A percentile compares a stretch with the other conserved stretches of the same genome.
Conservation (phyloP, 2,797 vertebrate genomes). For the Pagetopsis macropterus region DNA sequence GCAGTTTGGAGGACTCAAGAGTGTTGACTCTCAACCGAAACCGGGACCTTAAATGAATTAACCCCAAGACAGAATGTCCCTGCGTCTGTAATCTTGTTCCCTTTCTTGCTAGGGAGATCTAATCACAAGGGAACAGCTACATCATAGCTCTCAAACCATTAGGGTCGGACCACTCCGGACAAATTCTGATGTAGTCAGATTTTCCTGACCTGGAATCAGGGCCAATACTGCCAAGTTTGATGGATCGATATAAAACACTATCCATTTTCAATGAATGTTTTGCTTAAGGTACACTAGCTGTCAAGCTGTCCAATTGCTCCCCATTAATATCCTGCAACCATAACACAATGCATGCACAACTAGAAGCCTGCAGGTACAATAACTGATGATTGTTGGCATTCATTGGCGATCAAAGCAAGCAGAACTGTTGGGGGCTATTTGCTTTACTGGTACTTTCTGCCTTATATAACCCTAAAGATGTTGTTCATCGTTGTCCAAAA, state of each 20-base stretch:
- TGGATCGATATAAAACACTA: slow-evolving; percentile 17
- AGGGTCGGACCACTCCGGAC: background rate
- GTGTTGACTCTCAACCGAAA: slow-evolving; percentile 45
- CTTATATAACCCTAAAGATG: background rate
- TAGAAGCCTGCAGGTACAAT: slow-evolving; percentile 6
- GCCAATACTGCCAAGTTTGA: slow-evolving; percentile 8
- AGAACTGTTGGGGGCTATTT: background rate
- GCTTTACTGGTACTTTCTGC: background rate
- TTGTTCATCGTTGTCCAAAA: background rate
- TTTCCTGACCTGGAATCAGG: background rate
- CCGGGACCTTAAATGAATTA: slow-evolving; percentile 19
- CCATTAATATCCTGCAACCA: slow-evolving; percentile 3
- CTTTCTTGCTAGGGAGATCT: slow-evolving; percentile 12
- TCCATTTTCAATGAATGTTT: slow-evolving; percentile 26
- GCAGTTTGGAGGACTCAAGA: slow-evolving; percentile 55
- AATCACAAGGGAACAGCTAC: slow-evolving; percentile 17
- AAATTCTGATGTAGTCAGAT: slow-evolving; percentile 8
- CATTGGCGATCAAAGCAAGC: background rate
- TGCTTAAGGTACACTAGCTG: slow-evolving; percentile 3
- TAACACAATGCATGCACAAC: background rate
- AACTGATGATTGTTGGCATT: slow-evolving; percentile 20
- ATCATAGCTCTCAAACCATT: slow-evolving; percentile 3
- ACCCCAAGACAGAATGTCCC: slow-evolving; percentile 12
- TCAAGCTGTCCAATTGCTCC: slow-evolving; percentile 20
- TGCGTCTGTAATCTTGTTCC: slow-evolving; percentile 20